phyloP scores from a whole-genome alignment of 2,113 vertebrate genomes.

The Corynorhinus townsendii region DNA sequence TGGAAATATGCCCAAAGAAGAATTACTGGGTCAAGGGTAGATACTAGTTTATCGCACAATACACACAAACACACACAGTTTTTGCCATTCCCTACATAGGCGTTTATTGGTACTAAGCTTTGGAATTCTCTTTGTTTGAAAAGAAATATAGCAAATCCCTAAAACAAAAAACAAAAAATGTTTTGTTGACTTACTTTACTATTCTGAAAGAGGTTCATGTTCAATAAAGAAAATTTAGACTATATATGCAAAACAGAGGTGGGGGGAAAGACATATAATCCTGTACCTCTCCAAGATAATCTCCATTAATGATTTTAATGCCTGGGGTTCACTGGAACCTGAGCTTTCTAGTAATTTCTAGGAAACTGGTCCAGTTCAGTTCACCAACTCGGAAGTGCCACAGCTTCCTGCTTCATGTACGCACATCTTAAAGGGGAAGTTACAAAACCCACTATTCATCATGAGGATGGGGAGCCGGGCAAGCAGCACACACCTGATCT shows the following conservation, averaged over 20 bases:
- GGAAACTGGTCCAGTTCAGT: neutral
- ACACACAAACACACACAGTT: neutral
- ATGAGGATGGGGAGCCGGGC: neutral
- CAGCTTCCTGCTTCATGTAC: neutral
- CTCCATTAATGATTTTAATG: neutral
- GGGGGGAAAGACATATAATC: neutral
- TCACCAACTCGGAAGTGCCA: neutral
- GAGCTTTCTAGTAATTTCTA: neutral
- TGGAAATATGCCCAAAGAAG: neutral
- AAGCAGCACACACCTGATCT: neutral
- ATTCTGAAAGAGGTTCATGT: neutral
- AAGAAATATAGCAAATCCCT: conserved; percentile 4
- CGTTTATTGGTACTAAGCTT: neutral
- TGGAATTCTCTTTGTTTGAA: conserved; percentile 5
- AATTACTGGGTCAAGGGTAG: neutral
- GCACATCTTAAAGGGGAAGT: neutral
- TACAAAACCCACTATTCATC: neutral
- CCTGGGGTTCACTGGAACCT: neutral
- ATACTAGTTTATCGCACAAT: neutral
- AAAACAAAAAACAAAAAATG: neutral
- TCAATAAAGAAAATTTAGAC: neutral
- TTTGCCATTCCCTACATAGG: neutral
- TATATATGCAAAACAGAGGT: neutral
- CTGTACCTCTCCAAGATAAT: neutral
- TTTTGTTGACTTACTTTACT: neutral